Evolutionary conservation across 2,797 vertebrate genomes (phyloP).

Genomic region (Okamejei kenojei): DNA sequence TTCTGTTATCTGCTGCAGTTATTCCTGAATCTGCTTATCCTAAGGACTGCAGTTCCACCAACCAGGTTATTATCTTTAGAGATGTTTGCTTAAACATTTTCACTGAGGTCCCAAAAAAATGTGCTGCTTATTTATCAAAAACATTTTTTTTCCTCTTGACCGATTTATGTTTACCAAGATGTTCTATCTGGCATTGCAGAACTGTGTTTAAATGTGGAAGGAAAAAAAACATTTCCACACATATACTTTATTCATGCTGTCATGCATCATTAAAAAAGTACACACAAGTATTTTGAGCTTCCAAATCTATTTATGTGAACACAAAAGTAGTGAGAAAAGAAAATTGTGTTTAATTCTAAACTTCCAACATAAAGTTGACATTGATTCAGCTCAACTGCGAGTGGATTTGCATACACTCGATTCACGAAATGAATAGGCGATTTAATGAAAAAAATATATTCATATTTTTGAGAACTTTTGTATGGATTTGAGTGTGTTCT

Average conservation of each 20-base stretch:
- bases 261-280: not conserved
- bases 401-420: not conserved
- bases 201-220: not conserved
- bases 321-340: not conserved
- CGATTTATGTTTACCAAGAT: not conserved
- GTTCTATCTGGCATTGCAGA: not conserved
- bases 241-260: not conserved
- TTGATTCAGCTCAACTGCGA: not conserved
- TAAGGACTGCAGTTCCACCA: not conserved
- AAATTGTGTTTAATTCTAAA: not conserved
- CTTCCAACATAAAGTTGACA: not conserved
- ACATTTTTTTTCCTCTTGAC: not conserved
- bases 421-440: not conserved
- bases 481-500: not conserved
- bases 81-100: slow-evolving; percentile 18
- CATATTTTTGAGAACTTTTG: not conserved
- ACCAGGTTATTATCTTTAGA: not conserved
- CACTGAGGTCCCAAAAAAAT: not conserved
- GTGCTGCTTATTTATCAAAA: not conserved
- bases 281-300: not conserved
- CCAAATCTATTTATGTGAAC: not conserved
- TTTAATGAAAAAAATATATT: slow-evolving; percentile 13
- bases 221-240: not conserved
- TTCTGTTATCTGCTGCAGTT: not conserved
- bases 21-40: not conserved